phyloP scores from a whole-genome alignment of 2,888 invertebrate genomes.

The Calameuta filiformis region DNA sequence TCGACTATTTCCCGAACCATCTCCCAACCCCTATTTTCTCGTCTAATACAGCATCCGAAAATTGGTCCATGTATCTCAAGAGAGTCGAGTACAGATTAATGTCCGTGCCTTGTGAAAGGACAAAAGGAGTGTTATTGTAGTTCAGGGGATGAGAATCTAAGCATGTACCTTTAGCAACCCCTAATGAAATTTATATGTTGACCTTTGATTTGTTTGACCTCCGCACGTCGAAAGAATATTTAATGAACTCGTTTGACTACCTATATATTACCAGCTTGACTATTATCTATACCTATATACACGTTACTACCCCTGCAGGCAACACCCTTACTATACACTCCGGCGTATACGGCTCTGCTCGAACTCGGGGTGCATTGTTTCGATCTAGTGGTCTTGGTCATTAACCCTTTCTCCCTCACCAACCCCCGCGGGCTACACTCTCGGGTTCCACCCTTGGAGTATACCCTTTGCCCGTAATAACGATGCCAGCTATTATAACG shows the following conservation, averaged over 20 bases:
- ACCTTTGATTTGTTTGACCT: too few relatives aligned
- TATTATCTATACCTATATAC: too few relatives aligned
- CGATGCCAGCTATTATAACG: slow-evolving; percentile 18
- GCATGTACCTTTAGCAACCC: too few relatives aligned
- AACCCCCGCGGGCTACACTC: background rate
- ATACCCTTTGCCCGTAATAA: slow-evolving; percentile 8
- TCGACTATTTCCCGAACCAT: background rate
- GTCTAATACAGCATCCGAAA: slow-evolving; percentile 53
- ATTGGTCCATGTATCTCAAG: slow-evolving; percentile 54
- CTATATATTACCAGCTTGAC: too few relatives aligned
- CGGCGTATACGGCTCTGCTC: slow-evolving; percentile 1
- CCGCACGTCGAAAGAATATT: too few relatives aligned
- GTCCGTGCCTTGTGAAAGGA: background rate
- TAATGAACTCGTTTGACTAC: too few relatives aligned
- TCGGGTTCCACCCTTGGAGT: too few relatives aligned
- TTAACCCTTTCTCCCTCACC: slow-evolving; percentile 18
- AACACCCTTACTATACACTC: too few relatives aligned
- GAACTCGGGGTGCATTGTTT: slow-evolving; percentile 22
- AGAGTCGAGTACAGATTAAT: background rate
- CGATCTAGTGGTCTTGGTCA: slow-evolving; percentile 24
- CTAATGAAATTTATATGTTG: too few relatives aligned
- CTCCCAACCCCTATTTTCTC: background rate
- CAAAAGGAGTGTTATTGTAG: too few relatives aligned
- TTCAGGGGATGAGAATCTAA: too few relatives aligned
- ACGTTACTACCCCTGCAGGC: too few relatives aligned